phyloP scores from a whole-genome alignment of 2,113 vertebrate species.

The Regulus satrapa region DNA sequence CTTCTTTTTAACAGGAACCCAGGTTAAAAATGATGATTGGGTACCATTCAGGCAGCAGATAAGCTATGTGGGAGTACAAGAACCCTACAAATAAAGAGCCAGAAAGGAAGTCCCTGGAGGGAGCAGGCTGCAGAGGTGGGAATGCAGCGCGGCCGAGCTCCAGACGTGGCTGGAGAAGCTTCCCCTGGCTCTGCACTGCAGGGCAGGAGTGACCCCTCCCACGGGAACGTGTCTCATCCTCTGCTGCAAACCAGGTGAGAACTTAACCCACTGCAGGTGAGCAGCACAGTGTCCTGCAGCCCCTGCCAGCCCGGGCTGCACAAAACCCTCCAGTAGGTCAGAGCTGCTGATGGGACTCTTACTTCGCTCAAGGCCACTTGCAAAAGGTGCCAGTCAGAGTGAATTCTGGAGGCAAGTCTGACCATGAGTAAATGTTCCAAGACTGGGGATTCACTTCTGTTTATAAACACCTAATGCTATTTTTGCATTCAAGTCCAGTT shows the following conservation, averaged over 20 bases:
- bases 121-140: not conserved
- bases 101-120: not conserved
- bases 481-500: not conserved
- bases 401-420: not conserved
- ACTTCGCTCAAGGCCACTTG: not conserved
- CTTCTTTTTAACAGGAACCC: not conserved
- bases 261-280: not conserved
- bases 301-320: not conserved
- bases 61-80: not conserved
- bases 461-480: not conserved
- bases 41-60: not conserved
- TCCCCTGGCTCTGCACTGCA: accelerated
- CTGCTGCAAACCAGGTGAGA: not conserved
- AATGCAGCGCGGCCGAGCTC: not conserved
- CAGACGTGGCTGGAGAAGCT: not conserved
- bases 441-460: not conserved
- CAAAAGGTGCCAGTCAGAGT: not conserved
- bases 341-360: not conserved
- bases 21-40: not conserved
- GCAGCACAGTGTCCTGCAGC: accelerated
- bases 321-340: not conserved
- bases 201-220: not conserved
- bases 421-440: not conserved
- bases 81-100: not conserved
- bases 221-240: not conserved